Conservation (phyloP, 2,797 vertebrate genomes). For the Rhinella marina region DNA sequence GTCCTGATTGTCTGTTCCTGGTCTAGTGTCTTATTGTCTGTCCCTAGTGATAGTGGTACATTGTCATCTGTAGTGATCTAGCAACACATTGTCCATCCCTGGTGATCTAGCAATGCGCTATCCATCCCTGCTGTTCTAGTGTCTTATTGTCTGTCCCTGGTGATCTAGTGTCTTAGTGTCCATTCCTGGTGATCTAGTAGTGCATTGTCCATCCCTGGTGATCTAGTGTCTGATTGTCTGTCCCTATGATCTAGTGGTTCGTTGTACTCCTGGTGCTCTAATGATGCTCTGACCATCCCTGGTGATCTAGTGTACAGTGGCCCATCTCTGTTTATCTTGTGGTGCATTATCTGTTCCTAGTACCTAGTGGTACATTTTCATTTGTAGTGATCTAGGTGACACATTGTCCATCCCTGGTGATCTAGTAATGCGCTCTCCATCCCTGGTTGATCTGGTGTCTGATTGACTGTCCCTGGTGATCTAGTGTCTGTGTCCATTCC, state of each 20-base stretch:
- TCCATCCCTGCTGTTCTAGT: neutral
- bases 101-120: neutral
- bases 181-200: neutral
- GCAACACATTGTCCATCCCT: neutral
- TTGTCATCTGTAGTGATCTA: neutral
- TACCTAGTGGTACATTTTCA: neutral
- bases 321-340: neutral
- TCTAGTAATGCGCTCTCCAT: neutral
- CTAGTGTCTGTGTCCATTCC: neutral
- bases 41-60: neutral
- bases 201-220: neutral
- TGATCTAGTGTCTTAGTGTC: neutral
- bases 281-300: neutral
- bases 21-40: too few relatives aligned
- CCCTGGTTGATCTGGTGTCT: too few relatives aligned
- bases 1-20: too few relatives aligned
- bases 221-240: neutral
- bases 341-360: neutral
- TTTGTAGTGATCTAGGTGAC: neutral
- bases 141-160: neutral
- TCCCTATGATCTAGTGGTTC: too few relatives aligned
- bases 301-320: neutral
- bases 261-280: neutral
- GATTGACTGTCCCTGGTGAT: neutral
- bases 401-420: neutral